Conservation (phyloP, 1,140 invertebrate genomes). For the Papilio machaon region DNA sequence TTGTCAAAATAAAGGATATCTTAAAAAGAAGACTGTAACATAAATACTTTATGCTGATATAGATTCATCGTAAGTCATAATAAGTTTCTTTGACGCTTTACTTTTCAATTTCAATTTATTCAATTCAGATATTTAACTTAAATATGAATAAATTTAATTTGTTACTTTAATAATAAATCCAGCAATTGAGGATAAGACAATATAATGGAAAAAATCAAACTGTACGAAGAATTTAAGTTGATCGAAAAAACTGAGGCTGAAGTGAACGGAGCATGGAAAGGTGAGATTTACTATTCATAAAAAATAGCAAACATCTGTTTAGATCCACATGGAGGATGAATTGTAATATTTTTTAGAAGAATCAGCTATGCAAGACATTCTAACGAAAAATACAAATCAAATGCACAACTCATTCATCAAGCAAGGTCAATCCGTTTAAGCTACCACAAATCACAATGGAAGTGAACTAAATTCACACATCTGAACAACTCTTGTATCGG, state of each 20-base stretch:
- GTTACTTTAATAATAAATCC: not conserved
- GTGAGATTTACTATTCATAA: conserved; percentile 38
- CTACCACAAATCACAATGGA: no score
- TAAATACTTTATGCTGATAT: not conserved
- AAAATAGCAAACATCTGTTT: no score
- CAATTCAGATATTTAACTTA: not conserved
- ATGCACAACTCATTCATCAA: no score
- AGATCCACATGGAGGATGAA: not conserved
- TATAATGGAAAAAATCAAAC: conserved; percentile 56
- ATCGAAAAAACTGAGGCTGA: conserved; percentile 65
- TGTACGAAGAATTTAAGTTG: conserved; percentile 66
- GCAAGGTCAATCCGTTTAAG: no score
- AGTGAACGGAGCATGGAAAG: conserved; percentile 71
- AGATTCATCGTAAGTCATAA: not conserved
- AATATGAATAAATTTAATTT: not conserved
- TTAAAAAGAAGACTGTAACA: not conserved
- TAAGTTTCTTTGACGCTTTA: not conserved
- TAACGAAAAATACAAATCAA: no score
- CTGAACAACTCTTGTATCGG: not conserved
- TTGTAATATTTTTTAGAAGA: no score
- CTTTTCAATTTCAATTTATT: conserved; percentile 2
- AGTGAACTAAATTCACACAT: no score
- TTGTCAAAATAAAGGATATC: not conserved
- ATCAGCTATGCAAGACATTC: no score
- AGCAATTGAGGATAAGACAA: not conserved